phyloP scores from a whole-genome alignment of 2,797 vertebrate species.

The Pipistrellus kuhlii region DNA sequence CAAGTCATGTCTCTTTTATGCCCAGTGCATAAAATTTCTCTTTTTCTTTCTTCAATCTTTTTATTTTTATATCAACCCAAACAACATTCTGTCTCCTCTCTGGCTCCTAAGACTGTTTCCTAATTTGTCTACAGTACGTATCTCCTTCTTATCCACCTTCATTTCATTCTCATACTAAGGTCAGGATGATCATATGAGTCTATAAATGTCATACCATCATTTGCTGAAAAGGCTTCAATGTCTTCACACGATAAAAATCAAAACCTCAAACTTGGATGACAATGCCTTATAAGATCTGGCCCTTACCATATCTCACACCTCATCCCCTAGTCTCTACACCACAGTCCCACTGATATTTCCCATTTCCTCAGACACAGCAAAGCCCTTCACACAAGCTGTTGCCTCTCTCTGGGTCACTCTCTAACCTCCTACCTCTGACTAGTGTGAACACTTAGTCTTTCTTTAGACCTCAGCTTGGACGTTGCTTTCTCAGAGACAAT shows the following conservation, averaged over 20 bases:
- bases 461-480: not conserved
- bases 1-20: not conserved
- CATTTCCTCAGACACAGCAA: not conserved
- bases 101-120: not conserved
- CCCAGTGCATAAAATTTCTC: not conserved
- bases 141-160: not conserved
- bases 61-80: not conserved
- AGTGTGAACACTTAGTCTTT: not conserved
- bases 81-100: not conserved
- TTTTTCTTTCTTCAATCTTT: not conserved
- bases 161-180: not conserved
- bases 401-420: not conserved
- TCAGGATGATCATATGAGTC: not conserved
- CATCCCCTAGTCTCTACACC: not conserved
- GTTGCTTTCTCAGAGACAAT: not conserved
- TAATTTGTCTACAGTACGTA: not conserved
- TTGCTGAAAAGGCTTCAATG: not conserved
- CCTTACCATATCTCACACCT: not conserved
- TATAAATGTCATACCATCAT: not conserved
- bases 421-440: not conserved
- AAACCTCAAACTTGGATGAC: not conserved
- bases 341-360: not conserved
- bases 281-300: not conserved
- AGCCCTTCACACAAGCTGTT: not conserved
- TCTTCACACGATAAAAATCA: conserved; percentile 18